Evolutionary conservation across 64 coral and sea anemone genomes (phyloP).

Genomic region (Exaiptasia diaphana): DNA sequence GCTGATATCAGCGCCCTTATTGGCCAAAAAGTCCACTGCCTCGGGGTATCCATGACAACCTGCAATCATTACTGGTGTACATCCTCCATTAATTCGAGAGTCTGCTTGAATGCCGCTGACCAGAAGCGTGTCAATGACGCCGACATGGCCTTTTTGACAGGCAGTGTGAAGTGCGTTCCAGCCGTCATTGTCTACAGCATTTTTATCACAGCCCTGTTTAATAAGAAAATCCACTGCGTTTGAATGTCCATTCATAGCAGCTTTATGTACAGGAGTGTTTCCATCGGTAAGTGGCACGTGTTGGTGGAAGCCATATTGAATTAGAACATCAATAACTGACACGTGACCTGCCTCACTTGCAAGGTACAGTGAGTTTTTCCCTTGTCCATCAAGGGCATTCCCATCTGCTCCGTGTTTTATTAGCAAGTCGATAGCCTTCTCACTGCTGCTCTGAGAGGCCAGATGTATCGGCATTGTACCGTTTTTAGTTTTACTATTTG

Average conservation of each 20-base stretch:
- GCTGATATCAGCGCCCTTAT: slow-evolving; percentile 51
- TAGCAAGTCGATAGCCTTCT: slow-evolving; percentile 64
- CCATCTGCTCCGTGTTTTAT: slow-evolving; percentile 59
- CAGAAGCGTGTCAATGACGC: slow-evolving; percentile 68
- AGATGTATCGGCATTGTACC: slow-evolving; percentile 70
- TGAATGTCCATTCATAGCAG: slow-evolving; percentile 79
- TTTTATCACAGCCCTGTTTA: slow-evolving; percentile 50
- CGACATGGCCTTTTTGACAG: slow-evolving; percentile 83
- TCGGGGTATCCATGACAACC: slow-evolving; percentile 76
- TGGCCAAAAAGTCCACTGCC: slow-evolving; percentile 65
- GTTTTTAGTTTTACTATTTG: slow-evolving; percentile 51
- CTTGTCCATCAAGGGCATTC: slow-evolving; percentile 69
- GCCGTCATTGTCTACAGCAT: slow-evolving; percentile 82
- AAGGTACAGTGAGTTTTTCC: slow-evolving; percentile 69
- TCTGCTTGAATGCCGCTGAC: slow-evolving; percentile 63
- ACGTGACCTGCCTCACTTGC: slow-evolving; percentile 86
- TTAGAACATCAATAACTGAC: slow-evolving; percentile 71
- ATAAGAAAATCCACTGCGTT: slow-evolving; percentile 77
- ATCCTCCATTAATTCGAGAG: slow-evolving; percentile 70
- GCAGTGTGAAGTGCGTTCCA: slow-evolving; percentile 88
- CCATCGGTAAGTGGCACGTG: slow-evolving; percentile 64
- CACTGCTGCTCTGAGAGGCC: slow-evolving; percentile 61
- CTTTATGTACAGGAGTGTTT: slow-evolving; percentile 77
- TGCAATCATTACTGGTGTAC: slow-evolving; percentile 86
- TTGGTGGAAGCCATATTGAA: slow-evolving; percentile 70